These are phyloP conservation scores for Bellardia bayeri DNA, from an alignment of 2,888 invertebrate species.

Conservation along the genomic window DNA sequence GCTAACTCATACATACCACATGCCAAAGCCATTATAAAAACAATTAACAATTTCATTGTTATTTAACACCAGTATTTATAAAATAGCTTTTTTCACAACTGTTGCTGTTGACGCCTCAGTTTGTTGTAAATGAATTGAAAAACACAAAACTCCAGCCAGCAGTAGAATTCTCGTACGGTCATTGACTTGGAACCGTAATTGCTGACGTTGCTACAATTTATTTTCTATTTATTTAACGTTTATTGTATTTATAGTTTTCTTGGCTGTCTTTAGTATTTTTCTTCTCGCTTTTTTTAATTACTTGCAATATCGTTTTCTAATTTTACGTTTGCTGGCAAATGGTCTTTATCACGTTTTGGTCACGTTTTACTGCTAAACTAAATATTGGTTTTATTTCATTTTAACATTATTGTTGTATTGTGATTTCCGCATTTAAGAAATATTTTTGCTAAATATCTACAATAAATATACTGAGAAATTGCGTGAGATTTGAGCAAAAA, in stretches of 20 bases:
- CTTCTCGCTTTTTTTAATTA: conserved; percentile 42
- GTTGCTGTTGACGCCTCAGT: neutral
- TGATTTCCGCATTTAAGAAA: conserved; percentile 44
- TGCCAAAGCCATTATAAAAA: conserved; percentile 37
- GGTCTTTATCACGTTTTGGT: conserved; percentile 58
- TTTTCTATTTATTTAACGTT: conserved; percentile 48
- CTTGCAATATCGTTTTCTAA: conserved; percentile 21
- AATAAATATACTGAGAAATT: neutral
- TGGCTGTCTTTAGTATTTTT: conserved; percentile 17
- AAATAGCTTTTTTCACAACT: neutral
- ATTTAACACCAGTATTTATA: conserved; percentile 23
- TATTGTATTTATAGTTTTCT: conserved; percentile 42
- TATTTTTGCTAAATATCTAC: conserved; percentile 9
- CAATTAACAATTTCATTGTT: conserved; percentile 50
- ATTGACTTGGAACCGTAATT: conserved; percentile 41
- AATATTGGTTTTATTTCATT: conserved; percentile 46
- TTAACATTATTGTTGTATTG: neutral
- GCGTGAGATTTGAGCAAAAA: neutral
- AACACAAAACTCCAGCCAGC: neutral
- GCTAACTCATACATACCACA: conserved; percentile 48
- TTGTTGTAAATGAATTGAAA: neutral
- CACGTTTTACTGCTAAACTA: conserved; percentile 61
- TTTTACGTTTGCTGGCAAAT: conserved; percentile 6
- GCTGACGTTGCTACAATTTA: conserved; percentile 52
- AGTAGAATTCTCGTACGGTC: conserved; percentile 38